Evolutionary conservation across 2,797 vertebrate genomes (phyloP).

Genomic region (Amphiprion clarkii): DNA sequence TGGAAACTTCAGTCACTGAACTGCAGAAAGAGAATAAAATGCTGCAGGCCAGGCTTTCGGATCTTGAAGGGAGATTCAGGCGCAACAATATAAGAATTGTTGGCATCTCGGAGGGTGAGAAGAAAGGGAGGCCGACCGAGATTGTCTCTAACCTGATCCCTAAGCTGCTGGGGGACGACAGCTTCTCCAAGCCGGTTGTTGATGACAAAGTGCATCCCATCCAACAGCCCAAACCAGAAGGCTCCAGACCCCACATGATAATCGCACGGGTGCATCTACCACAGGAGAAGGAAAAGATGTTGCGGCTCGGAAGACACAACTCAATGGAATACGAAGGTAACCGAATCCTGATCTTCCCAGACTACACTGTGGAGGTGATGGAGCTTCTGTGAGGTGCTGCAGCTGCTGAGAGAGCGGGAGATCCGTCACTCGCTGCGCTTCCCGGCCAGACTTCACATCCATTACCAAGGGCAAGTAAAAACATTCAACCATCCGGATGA

Average conservation of each 20-base stretch:
- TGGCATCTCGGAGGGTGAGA: background rate
- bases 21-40: no score
- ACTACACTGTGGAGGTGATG: slow-evolving; percentile 22
- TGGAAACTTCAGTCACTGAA: no score
- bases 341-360: no score
- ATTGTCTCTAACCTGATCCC: slow-evolving; percentile 1
- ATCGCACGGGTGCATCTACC: background rate
- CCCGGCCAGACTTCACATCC: background rate
- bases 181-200: background rate
- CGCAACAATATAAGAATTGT: background rate
- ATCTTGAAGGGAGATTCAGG: background rate
- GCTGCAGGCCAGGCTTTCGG: no score
- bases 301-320: no score
- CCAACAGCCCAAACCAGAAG: slow-evolving; percentile 1
- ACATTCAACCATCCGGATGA: background rate
- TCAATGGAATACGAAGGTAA: no score
- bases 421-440: background rate
- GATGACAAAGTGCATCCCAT: background rate
- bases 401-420: background rate
- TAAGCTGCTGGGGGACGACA: background rate
- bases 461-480: slow-evolving; percentile 2
- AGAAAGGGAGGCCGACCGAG: background rate
- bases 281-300: slow-evolving; percentile 1
- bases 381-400: slow-evolving; percentile 8
- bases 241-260: background rate